These are phyloP conservation scores for Apotomis betuletana DNA, from an alignment of 2,888 invertebrate species.

Conservation along the genomic window DNA sequence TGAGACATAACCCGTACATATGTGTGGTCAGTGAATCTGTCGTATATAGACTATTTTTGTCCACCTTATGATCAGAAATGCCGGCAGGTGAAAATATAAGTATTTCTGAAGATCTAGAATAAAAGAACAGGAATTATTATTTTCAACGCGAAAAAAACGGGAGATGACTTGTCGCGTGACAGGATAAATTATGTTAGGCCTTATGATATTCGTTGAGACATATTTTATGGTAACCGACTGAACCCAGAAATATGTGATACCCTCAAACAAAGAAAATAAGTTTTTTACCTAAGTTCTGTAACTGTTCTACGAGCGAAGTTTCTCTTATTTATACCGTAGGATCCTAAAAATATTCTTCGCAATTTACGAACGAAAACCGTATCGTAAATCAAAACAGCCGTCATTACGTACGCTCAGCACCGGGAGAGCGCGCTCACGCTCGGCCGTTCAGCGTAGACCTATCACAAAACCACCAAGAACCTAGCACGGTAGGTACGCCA, in stretches of 20 bases:
- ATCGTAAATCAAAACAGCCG: conserved; percentile 63
- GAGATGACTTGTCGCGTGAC: not conserved
- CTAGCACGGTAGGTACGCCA: conserved; percentile 55
- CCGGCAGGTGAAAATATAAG: too few species aligned
- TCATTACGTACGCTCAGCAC: conserved; percentile 57
- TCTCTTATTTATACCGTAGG: conserved; percentile 42
- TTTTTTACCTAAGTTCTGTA: conserved; percentile 14
- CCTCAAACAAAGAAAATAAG: conserved; percentile 20
- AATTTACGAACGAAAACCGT: conserved; percentile 54
- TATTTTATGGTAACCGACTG: conserved; percentile 8
- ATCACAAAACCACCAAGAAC: conserved; percentile 53
- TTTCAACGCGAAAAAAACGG: not conserved
- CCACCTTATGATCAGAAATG: too few species aligned
- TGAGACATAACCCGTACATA: too few species aligned
- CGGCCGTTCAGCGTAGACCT: conserved; percentile 50
- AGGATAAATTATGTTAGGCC: not conserved
- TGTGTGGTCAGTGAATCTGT: too few species aligned
- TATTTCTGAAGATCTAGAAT: too few species aligned
- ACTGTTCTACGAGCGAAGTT: conserved; percentile 31
- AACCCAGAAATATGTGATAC: conserved; percentile 11
- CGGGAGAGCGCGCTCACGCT: conserved; percentile 48
- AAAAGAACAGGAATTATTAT: too few species aligned
- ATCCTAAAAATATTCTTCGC: conserved; percentile 45
- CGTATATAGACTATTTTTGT: too few species aligned
- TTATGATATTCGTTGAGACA: not conserved